Evolutionary conservation across 2,888 invertebrate genomes (phyloP).

Genomic region (Phymatocera aterrima): DNA sequence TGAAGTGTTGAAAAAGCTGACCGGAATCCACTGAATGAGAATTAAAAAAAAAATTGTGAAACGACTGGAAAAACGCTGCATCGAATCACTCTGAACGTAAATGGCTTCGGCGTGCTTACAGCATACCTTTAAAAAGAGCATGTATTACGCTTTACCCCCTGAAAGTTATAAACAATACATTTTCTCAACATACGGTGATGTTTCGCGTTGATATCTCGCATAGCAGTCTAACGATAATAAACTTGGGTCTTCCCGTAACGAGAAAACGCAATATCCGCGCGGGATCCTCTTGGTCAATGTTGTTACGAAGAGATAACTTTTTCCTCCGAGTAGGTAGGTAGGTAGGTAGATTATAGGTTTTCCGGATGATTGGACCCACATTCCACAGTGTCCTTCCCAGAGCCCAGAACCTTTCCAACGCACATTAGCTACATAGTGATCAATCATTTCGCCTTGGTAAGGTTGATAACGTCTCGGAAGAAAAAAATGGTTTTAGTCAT

Average conservation of each 20-base stretch:
- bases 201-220: background rate
- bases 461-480: background rate
- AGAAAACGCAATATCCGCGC: slow-evolving; percentile 26
- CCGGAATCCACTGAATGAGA: too few species aligned
- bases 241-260: background rate
- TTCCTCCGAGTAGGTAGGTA: background rate
- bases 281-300: background rate
- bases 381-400: background rate
- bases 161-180: background rate
- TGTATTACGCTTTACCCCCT: background rate
- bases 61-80: background rate
- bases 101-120: slow-evolving; percentile 21
- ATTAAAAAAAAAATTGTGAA: too few species aligned
- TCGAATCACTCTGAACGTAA: background rate
- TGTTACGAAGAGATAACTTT: background rate
- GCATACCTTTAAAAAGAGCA: background rate
- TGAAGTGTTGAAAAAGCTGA: too few species aligned
- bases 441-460: slow-evolving; percentile 4
- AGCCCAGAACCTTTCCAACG: background rate
- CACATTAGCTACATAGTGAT: background rate
- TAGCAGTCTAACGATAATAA: background rate
- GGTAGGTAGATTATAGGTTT: too few species aligned
- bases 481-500: background rate
- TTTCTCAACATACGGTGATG: background rate
- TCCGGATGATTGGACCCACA: background rate